Evolutionary conservation across 2,888 invertebrate genomes (phyloP), one percentile per base, ranked within the genome.

Genomic region (Isoperla grammatica): DNA sequence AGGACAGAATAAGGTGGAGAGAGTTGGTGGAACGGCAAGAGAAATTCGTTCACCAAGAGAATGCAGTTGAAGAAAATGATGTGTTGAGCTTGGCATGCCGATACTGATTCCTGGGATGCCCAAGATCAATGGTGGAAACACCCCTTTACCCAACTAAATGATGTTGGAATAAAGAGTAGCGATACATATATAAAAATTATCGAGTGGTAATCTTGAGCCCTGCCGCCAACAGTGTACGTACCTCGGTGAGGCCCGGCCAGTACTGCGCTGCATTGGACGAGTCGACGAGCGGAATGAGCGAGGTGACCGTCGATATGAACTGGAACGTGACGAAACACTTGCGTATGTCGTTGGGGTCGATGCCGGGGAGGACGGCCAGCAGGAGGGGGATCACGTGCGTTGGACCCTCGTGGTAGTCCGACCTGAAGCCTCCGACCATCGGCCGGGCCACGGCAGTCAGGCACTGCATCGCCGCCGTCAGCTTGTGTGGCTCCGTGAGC

Each of bases 341-440:
- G 65, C 82, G 81, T 43, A 87, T 80, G 73, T 95, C 95, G 70
- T 95, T 95, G 0, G 91, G 86, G 73, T 95, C 95, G 45, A 96
- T 86, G 12, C 93, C 95, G 0, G 95, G 95, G 15, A 96, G 75
- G 0, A 89, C 80, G 0, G 87, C 84, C 71, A 88, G 81, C 12
- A 95, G 77, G 22, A 95, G 77, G 0, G 92, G 90, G 15, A 95
- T 78, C 0, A 93, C 85, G 68, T 93, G 90, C 0, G 83, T 82
- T 3, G 88, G 87, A 0, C 92, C 93, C 71, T 89, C 90, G 0
- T 84, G 81, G 70, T 83, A 89, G 12, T 77, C 79, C 6, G 37
- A 64, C 40, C 72, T 69, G 45, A 73, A 69, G 20, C 76, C 74
- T 63, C 73, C 71, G 12, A 85, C 78, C 75, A 87, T 75, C 0